phyloP scores from a whole-genome alignment of 2,888 invertebrate species.

The Apamea monoglypha region DNA sequence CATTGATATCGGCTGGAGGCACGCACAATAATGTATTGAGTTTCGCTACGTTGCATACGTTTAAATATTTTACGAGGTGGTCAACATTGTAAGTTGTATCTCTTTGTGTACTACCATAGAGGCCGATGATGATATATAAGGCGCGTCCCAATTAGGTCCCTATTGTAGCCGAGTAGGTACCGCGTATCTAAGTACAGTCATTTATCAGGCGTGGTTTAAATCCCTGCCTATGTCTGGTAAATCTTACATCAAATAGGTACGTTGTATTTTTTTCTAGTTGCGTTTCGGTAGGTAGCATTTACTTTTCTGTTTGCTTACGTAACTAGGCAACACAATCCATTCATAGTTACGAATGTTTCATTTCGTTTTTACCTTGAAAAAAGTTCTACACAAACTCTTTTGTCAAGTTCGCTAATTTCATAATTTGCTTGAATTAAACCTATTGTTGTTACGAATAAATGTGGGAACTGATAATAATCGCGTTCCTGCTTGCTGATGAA shows the following conservation, averaged over 20 bases:
- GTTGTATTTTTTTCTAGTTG: constrained; percentile 15
- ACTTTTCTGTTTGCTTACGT: constrained; percentile 37
- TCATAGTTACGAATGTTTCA: constrained; percentile 31
- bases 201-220: constrained; percentile 29
- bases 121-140: constrained; percentile 12
- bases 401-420: constrained; percentile 46
- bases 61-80: constrained; percentile 49
- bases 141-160: constrained; percentile 27
- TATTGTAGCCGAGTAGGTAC: constrained; percentile 32
- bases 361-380: constrained; percentile 49
- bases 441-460: constrained; percentile 46
- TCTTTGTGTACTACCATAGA: constrained; percentile 37
- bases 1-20: constrained; percentile 53
- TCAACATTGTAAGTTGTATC: constrained; percentile 38
- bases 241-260: constrained; percentile 3
- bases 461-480: constrained; percentile 49
- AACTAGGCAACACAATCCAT: constrained; percentile 37
- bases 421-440: constrained; percentile 38
- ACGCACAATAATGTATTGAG: constrained; percentile 52
- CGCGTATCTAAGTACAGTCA: constrained; percentile 13
- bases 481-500: constrained; percentile 38
- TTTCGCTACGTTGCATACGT: constrained; percentile 53
- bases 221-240: not conserved
- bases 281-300: constrained; percentile 7
- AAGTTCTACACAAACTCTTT: constrained; percentile 28